Conservation (phyloP, 2,113 vertebrate genomes). For the Syngnathoides biaculeatus region DNA sequence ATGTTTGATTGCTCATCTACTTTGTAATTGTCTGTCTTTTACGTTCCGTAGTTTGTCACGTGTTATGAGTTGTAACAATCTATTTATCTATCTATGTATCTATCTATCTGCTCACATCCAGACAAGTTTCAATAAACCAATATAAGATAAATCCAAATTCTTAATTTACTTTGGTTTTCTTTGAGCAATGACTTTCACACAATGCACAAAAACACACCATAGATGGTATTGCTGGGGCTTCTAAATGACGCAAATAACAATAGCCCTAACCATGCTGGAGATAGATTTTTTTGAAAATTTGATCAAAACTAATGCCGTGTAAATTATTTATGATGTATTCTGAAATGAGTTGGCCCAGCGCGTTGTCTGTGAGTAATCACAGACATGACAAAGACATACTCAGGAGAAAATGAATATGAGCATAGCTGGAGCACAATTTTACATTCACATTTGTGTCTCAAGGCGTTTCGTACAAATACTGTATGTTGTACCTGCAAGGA, state of each 20-base stretch:
- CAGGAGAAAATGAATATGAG: conserved; percentile 70
- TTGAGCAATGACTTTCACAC: conserved; percentile 57
- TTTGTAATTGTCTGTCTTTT: no score
- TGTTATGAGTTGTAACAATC: no score
- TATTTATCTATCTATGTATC: no score
- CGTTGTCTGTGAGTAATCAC: conserved; percentile 65
- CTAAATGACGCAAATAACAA: conserved; percentile 68
- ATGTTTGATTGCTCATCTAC: no score
- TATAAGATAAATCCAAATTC: no score
- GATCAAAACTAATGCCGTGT: conserved; percentile 80
- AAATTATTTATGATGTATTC: conserved; percentile 76
- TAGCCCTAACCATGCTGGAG: conserved; percentile 55
- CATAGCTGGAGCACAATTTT: conserved; percentile 41
- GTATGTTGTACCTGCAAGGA: conserved; percentile 22
- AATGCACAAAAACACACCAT: conserved; percentile 42
- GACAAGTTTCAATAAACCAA: not conserved
- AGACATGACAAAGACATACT: conserved; percentile 68
- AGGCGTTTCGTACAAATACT: conserved; percentile 30
- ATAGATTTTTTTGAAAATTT: conserved; percentile 75
- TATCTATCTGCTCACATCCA: no score
- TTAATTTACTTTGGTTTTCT: conserved; percentile 2
- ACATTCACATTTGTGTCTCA: conserved; percentile 25
- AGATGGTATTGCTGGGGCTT: conserved; percentile 42
- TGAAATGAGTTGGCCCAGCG: conserved; percentile 55
- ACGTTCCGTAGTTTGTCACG: no score